These are phyloP conservation scores for Neolamprologus kungweensis DNA, from an alignment of 2,113 vertebrate species.

Conservation along the genomic window DNA sequence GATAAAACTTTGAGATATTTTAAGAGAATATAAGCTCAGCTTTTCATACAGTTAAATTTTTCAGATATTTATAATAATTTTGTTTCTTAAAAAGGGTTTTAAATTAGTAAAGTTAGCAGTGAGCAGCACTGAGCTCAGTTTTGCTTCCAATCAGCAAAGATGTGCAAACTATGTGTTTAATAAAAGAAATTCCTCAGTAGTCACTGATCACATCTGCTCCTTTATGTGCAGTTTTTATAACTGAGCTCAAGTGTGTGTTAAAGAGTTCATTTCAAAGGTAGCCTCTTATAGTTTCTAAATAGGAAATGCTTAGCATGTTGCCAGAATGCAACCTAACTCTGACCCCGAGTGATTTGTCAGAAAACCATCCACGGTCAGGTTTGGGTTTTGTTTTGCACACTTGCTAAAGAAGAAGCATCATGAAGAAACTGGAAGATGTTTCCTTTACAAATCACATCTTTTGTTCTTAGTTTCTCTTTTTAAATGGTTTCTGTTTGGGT, in stretches of 20 bases:
- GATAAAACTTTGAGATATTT: neutral
- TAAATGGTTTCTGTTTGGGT: neutral
- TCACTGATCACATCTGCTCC: neutral
- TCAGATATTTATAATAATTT: neutral
- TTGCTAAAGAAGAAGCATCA: neutral
- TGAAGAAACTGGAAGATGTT: neutral
- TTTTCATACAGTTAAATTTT: neutral
- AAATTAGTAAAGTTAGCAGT: neutral
- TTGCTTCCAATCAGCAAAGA: neutral
- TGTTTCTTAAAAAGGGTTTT: neutral
- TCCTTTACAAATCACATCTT: neutral
- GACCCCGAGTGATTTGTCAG: fast-evolving
- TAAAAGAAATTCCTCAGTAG: neutral
- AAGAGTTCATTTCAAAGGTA: neutral
- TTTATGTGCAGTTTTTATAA: neutral
- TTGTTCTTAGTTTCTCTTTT: neutral
- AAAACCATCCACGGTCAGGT: neutral
- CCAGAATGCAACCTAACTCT: neutral
- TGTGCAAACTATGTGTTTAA: neutral
- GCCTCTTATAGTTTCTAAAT: neutral
- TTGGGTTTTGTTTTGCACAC: neutral
- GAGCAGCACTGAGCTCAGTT: neutral
- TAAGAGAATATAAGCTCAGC: neutral
- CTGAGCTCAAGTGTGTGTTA: neutral
- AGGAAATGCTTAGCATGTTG: neutral